These are phyloP conservation scores for Poecilia latipinna DNA, from an alignment of 2,113 vertebrate genomes.

Conservation along the genomic window DNA sequence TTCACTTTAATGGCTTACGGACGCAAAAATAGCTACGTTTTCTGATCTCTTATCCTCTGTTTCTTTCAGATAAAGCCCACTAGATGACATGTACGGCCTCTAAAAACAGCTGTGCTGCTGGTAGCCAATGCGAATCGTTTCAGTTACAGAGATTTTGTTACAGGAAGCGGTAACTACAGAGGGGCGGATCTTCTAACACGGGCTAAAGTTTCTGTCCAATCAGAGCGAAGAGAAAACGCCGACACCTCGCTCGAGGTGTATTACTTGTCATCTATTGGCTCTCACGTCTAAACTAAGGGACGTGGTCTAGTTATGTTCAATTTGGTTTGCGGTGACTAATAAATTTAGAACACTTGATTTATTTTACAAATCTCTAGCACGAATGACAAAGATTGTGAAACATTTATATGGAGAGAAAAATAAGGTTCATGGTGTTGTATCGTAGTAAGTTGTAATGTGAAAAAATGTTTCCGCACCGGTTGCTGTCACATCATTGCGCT, in stretches of 20 bases:
- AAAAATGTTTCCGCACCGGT: not conserved
- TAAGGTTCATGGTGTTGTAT: not conserved
- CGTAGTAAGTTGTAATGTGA: not conserved
- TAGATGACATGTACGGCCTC: not conserved
- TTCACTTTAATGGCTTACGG: not conserved
- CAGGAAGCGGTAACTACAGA: constrained; percentile 11
- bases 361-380: too few relatives aligned
- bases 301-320: constrained; percentile 17
- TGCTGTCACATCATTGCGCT: not conserved
- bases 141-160: constrained; percentile 1
- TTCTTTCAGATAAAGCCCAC: not conserved
- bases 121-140: not conserved
- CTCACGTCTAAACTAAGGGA: constrained; percentile 12
- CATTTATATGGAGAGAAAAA: not conserved
- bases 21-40: not conserved
- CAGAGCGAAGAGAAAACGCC: not conserved
- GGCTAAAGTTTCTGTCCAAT: constrained; percentile 46
- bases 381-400: not conserved
- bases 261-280: constrained; percentile 38
- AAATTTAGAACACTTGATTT: not conserved
- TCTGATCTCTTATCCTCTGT: not conserved
- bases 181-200: constrained; percentile 19
- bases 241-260: constrained; percentile 9
- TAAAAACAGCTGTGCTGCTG: not conserved
- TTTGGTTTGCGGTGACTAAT: not conserved